phyloP scores from a whole-genome alignment of 2,113 vertebrate genomes.

The Barbus barbus region DNA sequence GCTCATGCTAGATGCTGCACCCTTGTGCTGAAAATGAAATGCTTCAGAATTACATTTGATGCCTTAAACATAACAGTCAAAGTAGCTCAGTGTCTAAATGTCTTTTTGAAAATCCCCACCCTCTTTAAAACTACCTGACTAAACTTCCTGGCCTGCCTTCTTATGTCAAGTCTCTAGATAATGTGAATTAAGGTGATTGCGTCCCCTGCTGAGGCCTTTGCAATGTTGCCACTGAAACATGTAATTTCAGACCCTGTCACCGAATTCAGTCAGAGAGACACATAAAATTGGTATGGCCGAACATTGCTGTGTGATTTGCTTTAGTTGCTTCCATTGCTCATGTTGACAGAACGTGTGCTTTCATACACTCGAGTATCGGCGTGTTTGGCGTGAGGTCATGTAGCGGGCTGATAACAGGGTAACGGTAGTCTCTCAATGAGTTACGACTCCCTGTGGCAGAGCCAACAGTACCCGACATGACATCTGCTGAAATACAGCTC shows the following conservation, averaged over 20 bases:
- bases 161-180: constrained; percentile 21
- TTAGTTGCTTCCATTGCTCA: constrained; percentile 53
- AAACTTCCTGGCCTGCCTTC: background rate
- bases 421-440: constrained; percentile 68
- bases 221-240: constrained; percentile 32
- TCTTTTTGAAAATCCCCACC: background rate
- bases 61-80: background rate
- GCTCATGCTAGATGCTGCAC: background rate
- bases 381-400: constrained; percentile 59
- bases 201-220: constrained; percentile 17
- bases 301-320: constrained; percentile 60
- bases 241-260: constrained; percentile 40
- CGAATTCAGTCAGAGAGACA: constrained; percentile 34
- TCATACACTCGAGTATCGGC: constrained; percentile 54
- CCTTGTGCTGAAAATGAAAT: background rate
- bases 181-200: constrained; percentile 42
- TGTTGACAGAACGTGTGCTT: constrained; percentile 50
- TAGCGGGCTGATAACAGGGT: constrained; percentile 69
- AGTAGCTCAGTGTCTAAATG: background rate
- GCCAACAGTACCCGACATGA: constrained; percentile 61
- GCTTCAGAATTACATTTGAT: background rate
- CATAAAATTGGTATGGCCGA: constrained; percentile 42
- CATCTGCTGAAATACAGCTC: constrained; percentile 51
- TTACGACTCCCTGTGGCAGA: constrained; percentile 61
- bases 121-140: constrained; percentile 6